phyloP scores from a whole-genome alignment of 1,140 invertebrate genomes.

The Eumaeus atala region DNA sequence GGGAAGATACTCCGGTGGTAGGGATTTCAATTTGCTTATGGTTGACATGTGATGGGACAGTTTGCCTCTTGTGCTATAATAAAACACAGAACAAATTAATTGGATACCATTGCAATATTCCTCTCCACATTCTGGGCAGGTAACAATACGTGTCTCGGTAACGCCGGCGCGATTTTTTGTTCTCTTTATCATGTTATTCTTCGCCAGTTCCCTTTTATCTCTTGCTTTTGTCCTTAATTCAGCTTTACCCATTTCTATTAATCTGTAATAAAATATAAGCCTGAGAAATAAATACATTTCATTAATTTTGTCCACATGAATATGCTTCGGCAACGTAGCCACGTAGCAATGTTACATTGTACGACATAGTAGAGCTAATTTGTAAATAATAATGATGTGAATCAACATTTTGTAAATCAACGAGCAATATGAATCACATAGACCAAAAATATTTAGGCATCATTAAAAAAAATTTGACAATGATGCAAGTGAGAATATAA shows the following conservation, averaged over 20 bases:
- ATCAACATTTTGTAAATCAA: no score
- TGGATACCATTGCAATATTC: slow-evolving; percentile 84
- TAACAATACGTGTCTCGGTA: slow-evolving; percentile 82
- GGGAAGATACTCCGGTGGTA: no score
- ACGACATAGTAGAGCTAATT: no score
- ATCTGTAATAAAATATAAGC: slow-evolving; percentile 57
- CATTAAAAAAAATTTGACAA: no score
- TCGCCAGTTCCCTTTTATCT: slow-evolving; percentile 77
- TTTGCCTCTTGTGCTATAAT: no score
- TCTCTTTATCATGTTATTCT: slow-evolving; percentile 80
- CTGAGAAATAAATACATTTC: no score
- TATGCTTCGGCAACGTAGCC: background rate
- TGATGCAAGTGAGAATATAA: no score
- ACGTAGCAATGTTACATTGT: background rate
- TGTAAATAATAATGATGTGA: no score
- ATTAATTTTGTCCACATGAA: no score
- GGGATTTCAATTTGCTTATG: no score
- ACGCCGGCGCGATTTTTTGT: slow-evolving; percentile 86
- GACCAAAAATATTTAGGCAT: no score
- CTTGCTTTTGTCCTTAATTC: slow-evolving; percentile 79
- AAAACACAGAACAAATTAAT: slow-evolving; percentile 6
- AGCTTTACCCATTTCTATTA: slow-evolving; percentile 88
- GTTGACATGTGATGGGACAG: no score
- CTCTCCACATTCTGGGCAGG: slow-evolving; percentile 87
- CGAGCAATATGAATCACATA: background rate